These are phyloP conservation scores for Antheraea yamamai DNA, from an alignment of 2,888 invertebrate species.

Conservation along the genomic window DNA sequence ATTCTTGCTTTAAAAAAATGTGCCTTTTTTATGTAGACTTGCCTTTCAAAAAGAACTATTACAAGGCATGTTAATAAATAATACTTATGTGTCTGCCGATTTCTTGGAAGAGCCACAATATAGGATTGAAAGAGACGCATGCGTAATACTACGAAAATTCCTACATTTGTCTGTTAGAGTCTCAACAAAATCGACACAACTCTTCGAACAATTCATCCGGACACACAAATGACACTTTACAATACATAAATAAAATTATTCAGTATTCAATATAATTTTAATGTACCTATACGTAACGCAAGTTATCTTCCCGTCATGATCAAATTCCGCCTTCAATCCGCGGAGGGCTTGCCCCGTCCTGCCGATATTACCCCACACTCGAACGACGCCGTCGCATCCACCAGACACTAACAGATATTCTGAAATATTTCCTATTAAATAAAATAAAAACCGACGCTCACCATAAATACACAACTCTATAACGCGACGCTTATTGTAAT, in stretches of 20 bases:
- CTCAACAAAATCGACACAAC: no score
- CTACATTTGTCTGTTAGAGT: no score
- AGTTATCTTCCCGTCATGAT: conserved; percentile 89
- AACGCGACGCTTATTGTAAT: background rate
- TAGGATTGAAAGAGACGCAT: no score
- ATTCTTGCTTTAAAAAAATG: no score
- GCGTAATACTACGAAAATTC: no score
- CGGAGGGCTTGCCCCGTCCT: conserved; percentile 78
- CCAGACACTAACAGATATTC: conserved; percentile 86
- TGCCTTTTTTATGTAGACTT: no score
- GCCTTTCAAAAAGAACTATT: no score
- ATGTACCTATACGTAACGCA: conserved; percentile 75
- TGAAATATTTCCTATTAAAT: conserved; percentile 32
- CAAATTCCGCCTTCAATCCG: conserved; percentile 86
- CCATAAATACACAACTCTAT: background rate
- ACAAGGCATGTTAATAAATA: no score
- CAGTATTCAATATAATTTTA: background rate
- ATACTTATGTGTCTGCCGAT: no score
- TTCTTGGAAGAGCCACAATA: no score
- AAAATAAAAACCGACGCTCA: background rate
- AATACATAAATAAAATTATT: background rate
- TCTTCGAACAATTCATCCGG: background rate
- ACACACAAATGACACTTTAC: background rate
- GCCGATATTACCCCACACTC: conserved; percentile 81
- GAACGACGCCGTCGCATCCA: conserved; percentile 91